Evolutionary conservation across 2,797 vertebrate species (phyloP).

Genomic region (Neomorphus geoffroyi): DNA sequence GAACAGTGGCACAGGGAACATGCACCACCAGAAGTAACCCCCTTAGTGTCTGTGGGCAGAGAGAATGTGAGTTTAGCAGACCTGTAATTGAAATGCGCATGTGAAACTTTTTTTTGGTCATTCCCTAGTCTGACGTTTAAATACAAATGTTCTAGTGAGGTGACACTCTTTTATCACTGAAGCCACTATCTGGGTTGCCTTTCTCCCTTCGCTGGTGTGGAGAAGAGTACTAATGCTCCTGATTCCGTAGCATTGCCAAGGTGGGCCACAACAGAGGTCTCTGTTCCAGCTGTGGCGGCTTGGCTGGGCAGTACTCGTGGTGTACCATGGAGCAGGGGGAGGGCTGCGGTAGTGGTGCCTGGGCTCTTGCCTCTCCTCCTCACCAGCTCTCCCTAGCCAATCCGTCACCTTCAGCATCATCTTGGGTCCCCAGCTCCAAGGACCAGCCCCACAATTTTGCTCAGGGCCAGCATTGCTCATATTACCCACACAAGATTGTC

Average conservation of each 20-base stretch:
- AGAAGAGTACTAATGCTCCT: not conserved
- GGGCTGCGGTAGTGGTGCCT: not conserved
- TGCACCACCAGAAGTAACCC: not conserved
- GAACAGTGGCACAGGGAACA: not conserved
- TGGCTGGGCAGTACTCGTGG: not conserved
- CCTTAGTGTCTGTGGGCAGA: not conserved
- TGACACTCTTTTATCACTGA: not conserved
- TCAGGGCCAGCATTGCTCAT: not conserved
- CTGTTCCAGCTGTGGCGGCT: not conserved
- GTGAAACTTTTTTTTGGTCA: not conserved
- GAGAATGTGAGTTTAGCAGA: not conserved
- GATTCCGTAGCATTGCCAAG: not conserved
- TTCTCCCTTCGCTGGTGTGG: not conserved
- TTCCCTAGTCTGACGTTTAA: not conserved
- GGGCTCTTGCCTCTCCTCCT: not conserved
- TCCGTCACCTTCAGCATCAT: not conserved
- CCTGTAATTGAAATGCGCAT: not conserved
- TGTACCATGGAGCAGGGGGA: not conserved
- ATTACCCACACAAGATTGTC: not conserved
- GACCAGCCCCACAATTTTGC: too few species aligned
- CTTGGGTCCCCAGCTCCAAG: too few species aligned
- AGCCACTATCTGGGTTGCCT: not conserved
- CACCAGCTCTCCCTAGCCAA: too few species aligned
- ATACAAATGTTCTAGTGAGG: not conserved
- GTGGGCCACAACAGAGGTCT: not conserved